phyloP scores from a whole-genome alignment of 2,888 invertebrate species.

The Mesorhabditis belari region DNA sequence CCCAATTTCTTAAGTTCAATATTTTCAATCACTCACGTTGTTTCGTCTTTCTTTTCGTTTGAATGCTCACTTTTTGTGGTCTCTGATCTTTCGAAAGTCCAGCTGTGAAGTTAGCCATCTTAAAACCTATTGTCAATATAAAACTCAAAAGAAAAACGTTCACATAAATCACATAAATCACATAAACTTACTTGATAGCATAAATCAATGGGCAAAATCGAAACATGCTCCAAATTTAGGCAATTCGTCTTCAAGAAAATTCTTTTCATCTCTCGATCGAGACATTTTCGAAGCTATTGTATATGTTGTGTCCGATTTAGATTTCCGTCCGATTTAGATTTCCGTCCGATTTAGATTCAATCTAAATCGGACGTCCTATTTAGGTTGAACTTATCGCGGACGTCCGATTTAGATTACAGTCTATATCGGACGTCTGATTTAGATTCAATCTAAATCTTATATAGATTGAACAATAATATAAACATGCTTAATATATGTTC shows the following conservation, averaged over 20 bases:
- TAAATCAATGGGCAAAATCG: not conserved
- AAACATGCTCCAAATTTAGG: constrained; percentile 6
- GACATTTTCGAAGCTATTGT: not conserved
- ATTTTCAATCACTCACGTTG: no score
- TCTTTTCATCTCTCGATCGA: not conserved
- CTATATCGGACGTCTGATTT: not conserved
- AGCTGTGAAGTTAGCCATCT: not conserved
- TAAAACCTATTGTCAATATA: not conserved
- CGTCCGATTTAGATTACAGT: not conserved
- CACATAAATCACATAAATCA: no score
- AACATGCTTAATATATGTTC: no score
- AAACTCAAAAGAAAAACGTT: no score
- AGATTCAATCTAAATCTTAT: no score
- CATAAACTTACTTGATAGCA: not conserved
- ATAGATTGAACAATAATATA: no score
- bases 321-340: no score
- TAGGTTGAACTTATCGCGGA: not conserved
- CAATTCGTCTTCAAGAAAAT: constrained; percentile 18
- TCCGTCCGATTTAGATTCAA: not conserved
- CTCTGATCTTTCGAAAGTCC: no score
- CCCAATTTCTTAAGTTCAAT: no score
- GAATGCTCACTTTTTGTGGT: no score
- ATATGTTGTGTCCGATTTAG: no score
- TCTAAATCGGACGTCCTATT: not conserved
- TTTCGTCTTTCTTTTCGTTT: not conserved